Evolutionary conservation across 2,888 invertebrate genomes (phyloP), one percentile per base, ranked within the genome.

Genomic region (Dynastes tityus): DNA sequence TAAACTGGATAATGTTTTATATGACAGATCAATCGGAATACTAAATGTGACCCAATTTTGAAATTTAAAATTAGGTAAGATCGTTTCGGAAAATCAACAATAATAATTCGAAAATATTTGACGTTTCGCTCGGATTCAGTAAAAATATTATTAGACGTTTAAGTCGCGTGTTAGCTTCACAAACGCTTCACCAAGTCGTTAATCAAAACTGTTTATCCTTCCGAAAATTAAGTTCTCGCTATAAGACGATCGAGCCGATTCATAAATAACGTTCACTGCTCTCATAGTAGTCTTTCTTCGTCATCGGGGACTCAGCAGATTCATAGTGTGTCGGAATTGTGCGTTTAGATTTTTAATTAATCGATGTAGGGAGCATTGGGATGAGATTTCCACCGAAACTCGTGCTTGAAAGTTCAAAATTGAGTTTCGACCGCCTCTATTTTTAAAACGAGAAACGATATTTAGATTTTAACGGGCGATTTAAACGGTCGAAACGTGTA

Each of bases 201-300:
- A 74, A 74, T 74, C 73, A 74, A 74, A 74, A 74, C 61, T 74
- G 73, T 74, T 74, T 74, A 74, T 61, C 61, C 45, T 63, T 45
- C 5, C 45, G 61, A 63, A 74, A 74, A 74, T 74, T 74, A 74
- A 74, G 73, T 74, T 29, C 61, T 61, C 61, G 61, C 63, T 74
- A 74, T 45, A 74, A n/a, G 40, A 8, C 49, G 32, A 22, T 9
- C 13, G 22, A 40, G 61, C 61, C 22, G 73, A 74, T 74, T 61
- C 55, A 71, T 71, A 71, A 55, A 71, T 71, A 71, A 71, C 32
- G n/a, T 55, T 70, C 27, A 32, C 27, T 37, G 37, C 32, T 37
- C 32, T 9, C 67, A 9, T 32, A 37, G 32, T 2, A 0, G 16
- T 55, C n/a, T n/a, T 1, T 55, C 22, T 13, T 55, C 55, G 16